phyloP scores from a whole-genome alignment of 2,113 vertebrate genomes.

The Epinephelus moara region DNA sequence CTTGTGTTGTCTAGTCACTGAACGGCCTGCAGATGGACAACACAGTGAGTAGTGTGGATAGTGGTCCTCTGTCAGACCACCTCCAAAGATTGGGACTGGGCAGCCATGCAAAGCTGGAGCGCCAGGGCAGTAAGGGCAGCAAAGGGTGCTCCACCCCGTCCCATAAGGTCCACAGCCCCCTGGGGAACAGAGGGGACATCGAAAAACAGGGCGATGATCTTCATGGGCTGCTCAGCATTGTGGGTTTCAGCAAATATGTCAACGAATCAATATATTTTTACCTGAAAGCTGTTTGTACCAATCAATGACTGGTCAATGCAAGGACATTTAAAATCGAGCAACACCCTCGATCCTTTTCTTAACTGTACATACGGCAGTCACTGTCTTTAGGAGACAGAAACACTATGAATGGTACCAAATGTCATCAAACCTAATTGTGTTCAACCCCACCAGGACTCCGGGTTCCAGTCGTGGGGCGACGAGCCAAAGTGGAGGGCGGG shows the following conservation, averaged over 20 bases:
- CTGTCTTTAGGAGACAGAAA: not conserved
- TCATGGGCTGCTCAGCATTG: constrained; percentile 72
- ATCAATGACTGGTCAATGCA: no score
- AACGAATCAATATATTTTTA: not conserved
- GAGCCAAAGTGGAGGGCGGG: constrained; percentile 85
- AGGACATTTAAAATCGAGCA: no score
- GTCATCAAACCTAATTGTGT: not conserved
- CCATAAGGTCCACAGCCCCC: constrained; percentile 85
- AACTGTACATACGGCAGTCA: no score
- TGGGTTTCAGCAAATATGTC: constrained; percentile 36
- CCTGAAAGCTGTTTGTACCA: not conserved
- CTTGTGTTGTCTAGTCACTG: constrained; percentile 81
- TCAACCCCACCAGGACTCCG: constrained; percentile 71
- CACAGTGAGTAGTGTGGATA: constrained; percentile 78
- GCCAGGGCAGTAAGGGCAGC: constrained; percentile 87
- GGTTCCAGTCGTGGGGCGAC: constrained; percentile 77
- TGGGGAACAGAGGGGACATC: constrained; percentile 79
- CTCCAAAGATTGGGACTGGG: constrained; percentile 85
- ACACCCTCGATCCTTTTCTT: no score
- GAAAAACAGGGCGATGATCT: constrained; percentile 89
- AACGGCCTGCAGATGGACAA: constrained; percentile 96
- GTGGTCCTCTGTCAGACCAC: constrained; percentile 55
- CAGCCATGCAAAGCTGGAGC: constrained; percentile 90
- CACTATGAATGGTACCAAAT: not conserved
- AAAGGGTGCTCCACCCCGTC: constrained; percentile 79